Conservation (phyloP, 2,888 invertebrate species). For the Gastracanthus pulcherrimus region DNA sequence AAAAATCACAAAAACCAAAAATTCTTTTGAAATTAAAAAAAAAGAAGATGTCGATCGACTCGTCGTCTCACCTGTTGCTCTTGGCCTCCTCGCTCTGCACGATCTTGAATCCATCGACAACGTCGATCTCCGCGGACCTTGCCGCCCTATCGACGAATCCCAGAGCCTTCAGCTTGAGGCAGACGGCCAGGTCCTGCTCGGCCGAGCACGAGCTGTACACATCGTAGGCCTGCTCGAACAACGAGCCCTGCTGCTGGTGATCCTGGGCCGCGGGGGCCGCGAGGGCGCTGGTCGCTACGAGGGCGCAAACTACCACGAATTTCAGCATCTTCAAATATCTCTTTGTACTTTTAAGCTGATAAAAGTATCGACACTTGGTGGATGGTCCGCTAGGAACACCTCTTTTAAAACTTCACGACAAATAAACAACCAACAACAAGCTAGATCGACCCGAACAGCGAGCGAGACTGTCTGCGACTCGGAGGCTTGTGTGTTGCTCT, state of each 20-base stretch:
- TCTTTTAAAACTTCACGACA: no score
- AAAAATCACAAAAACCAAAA: no score
- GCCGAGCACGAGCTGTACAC: constrained; percentile 80
- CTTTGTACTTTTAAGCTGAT: background rate
- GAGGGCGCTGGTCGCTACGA: constrained; percentile 67
- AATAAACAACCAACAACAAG: constrained; percentile 17
- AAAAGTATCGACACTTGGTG: constrained; percentile 10
- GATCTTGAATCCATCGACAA: constrained; percentile 77
- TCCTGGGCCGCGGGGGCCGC: constrained; percentile 74
- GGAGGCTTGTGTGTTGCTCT: background rate
- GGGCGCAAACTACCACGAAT: constrained; percentile 69
- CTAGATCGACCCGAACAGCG: background rate
- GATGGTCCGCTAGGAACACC: background rate
- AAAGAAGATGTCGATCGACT: no score
- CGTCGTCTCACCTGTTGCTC: constrained; percentile 70
- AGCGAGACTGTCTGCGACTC: background rate
- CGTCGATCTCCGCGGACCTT: constrained; percentile 79
- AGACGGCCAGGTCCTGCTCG: constrained; percentile 84
- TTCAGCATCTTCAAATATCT: constrained; percentile 68
- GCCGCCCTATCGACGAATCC: constrained; percentile 87
- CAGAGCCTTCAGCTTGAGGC: constrained; percentile 88
- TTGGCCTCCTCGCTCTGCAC: constrained; percentile 78
- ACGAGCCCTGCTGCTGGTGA: constrained; percentile 68
- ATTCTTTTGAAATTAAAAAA: no score
- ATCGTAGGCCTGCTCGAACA: constrained; percentile 72